Conservation (phyloP, 2,797 vertebrate genomes). For the Chaetophractus vellerosus region DNA sequence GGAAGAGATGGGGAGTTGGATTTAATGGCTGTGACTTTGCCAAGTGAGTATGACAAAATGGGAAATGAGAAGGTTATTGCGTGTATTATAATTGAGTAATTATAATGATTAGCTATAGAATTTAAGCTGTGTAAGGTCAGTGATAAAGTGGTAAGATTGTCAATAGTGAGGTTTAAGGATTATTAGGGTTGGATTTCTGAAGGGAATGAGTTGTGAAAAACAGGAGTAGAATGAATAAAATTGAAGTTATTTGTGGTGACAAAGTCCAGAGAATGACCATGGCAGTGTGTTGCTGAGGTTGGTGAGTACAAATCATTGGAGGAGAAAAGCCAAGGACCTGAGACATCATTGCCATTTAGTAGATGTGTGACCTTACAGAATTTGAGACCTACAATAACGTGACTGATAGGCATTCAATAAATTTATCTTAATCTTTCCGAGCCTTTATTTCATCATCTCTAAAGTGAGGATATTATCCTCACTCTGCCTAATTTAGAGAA, state of each 20-base stretch:
- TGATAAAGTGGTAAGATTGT: neutral
- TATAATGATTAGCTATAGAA: neutral
- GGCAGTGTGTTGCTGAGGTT: neutral
- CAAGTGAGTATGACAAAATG: neutral
- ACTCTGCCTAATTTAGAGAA: neutral
- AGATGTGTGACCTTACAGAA: neutral
- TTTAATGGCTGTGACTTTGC: neutral
- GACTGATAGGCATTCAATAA: neutral
- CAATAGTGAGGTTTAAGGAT: neutral
- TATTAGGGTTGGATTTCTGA: neutral
- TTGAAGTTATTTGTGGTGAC: neutral
- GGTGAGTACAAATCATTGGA: too few species aligned
- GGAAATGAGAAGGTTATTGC: neutral
- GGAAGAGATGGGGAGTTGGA: neutral
- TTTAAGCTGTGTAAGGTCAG: neutral
- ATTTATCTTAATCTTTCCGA: neutral
- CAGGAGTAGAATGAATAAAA: constrained; percentile 7
- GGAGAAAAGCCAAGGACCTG: neutral
- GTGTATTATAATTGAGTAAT: neutral
- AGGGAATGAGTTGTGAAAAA: neutral
- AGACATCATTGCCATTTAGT: neutral
- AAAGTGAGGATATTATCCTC: neutral
- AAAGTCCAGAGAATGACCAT: neutral
- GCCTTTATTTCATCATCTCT: neutral
- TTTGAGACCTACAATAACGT: neutral